Conservation (phyloP, 2,113 vertebrate genomes). For the Brachypodius melanocephalos region DNA sequence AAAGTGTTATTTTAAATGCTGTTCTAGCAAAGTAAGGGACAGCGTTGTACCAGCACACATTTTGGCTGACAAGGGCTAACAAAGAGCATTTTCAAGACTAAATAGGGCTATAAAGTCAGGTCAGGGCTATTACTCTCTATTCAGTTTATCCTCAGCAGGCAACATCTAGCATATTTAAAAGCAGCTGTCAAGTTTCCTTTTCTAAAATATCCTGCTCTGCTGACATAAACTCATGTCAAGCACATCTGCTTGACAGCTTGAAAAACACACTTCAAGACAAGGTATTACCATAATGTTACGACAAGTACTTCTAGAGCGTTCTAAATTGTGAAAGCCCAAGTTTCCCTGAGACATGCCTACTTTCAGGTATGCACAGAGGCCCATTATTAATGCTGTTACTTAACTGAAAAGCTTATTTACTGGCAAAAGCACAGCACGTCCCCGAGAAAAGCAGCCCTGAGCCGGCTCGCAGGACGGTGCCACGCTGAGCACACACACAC, state of each 20-base stretch:
- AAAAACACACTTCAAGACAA: neutral
- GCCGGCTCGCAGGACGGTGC: accelerated
- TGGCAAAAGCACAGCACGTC: neutral
- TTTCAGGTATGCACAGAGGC: neutral
- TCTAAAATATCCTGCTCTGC: neutral
- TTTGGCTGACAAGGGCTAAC: neutral
- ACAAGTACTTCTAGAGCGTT: neutral
- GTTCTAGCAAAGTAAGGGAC: neutral
- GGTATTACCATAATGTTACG: neutral
- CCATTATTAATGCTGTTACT: neutral
- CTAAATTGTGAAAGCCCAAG: neutral
- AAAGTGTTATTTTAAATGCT: neutral
- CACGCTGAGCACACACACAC: neutral
- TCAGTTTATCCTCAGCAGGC: neutral
- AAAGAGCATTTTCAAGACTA: neutral
- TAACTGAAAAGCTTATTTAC: neutral
- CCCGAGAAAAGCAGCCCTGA: neutral
- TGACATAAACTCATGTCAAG: neutral
- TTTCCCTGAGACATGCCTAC: neutral
- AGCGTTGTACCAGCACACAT: accelerated
- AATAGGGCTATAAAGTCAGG: neutral
- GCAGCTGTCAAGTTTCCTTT: neutral
- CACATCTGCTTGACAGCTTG: neutral
- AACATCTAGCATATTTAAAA: neutral
- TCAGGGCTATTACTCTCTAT: neutral